Evolutionary conservation across 2,113 vertebrate species (phyloP).

Genomic region (Numenius arquata): DNA sequence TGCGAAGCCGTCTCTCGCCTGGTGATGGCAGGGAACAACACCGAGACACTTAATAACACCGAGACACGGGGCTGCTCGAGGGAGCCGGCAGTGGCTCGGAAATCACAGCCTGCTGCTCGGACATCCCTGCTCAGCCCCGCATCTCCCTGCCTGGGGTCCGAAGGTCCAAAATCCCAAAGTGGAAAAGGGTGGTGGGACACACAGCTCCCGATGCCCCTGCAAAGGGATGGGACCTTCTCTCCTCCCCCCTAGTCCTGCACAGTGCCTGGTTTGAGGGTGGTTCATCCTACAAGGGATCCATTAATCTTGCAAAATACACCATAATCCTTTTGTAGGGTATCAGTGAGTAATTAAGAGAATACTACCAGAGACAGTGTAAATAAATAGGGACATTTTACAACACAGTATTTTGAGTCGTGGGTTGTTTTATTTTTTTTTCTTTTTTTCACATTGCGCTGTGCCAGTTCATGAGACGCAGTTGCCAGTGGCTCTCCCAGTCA

Average conservation of each 20-base stretch:
- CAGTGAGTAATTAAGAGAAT: not conserved
- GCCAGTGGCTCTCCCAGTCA: not conserved
- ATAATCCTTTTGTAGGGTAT: not conserved
- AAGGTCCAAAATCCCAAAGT: not conserved
- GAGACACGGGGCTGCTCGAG: not conserved
- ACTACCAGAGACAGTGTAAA: not conserved
- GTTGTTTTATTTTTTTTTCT: not conserved
- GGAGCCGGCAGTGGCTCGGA: not conserved
- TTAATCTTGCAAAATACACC: not conserved
- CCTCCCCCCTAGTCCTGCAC: not conserved
- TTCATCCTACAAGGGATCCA: not conserved
- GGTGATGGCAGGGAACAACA: constrained; percentile 23
- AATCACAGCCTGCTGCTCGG: not conserved
- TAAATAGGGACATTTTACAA: not conserved
- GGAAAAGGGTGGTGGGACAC: not conserved
- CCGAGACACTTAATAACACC: not conserved
- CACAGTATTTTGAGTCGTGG: not conserved
- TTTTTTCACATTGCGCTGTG: not conserved
- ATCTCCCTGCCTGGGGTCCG: not conserved
- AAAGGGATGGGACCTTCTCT: not conserved
- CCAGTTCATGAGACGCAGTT: not conserved
- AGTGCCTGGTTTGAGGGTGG: accelerated
- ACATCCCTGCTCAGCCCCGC: not conserved
- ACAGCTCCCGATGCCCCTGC: accelerated
- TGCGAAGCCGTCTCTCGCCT: not conserved